Conservation (phyloP, 2,888 invertebrate genomes). For the Drosophila setosimentum region DNA sequence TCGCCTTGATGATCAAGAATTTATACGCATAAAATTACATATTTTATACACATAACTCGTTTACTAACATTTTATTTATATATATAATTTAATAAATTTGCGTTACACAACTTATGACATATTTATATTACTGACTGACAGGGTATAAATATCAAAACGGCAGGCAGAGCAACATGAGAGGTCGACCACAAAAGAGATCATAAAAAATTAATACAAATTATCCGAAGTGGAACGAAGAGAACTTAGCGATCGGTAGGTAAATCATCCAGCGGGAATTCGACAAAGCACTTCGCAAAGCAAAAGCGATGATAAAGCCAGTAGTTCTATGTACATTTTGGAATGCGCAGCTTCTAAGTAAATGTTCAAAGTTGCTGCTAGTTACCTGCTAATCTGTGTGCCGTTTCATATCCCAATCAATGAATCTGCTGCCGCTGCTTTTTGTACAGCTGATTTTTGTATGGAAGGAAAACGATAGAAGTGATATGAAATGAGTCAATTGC, state of each 20-base stretch:
- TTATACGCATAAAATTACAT: not conserved
- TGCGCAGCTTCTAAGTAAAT: not conserved
- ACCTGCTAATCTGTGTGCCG: not conserved
- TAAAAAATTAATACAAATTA: constrained; percentile 78
- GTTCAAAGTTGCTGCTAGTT: not conserved
- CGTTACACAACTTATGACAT: not conserved
- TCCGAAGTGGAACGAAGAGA: constrained; percentile 39
- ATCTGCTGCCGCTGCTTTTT: not conserved
- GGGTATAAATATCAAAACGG: constrained; percentile 16
- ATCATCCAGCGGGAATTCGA: constrained; percentile 1
- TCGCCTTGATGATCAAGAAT: not conserved
- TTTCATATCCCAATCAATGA: not conserved
- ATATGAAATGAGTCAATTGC: not conserved
- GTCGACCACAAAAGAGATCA: constrained; percentile 65
- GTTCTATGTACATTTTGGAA: not conserved
- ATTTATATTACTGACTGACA: not conserved
- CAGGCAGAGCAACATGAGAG: constrained; percentile 6
- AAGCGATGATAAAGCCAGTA: not conserved
- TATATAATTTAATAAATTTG: not conserved
- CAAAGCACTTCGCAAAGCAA: not conserved
- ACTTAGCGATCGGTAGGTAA: constrained; percentile 24
- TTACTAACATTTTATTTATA: not conserved
- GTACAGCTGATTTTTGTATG: not conserved
- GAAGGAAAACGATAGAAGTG: not conserved
- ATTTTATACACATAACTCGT: not conserved